Percentiles rank a stretch among this genome's conserved stretches.
These are phyloP conservation scores for Paedocypris sp. DNA, from an alignment of 2,113 vertebrate species.

Conservation along the genomic window DNA sequence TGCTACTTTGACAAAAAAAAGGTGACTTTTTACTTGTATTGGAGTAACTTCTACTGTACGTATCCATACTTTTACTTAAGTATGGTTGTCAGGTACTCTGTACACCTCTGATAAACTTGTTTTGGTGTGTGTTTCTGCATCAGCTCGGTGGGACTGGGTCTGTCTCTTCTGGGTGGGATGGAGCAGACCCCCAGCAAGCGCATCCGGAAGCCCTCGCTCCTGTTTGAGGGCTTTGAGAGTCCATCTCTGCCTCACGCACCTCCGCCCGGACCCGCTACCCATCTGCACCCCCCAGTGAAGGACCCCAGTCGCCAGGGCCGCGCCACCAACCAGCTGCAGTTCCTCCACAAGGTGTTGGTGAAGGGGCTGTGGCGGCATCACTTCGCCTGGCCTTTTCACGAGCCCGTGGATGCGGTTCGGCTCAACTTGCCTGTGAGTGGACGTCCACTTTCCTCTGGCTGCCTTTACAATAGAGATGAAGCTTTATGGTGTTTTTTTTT, in stretches of 20 bases:
- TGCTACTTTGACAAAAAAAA: too few species aligned
- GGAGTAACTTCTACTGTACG: too few species aligned
- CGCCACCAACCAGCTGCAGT: conserved; percentile 86
- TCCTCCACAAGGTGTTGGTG: conserved; percentile 79
- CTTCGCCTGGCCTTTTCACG: conserved; percentile 89
- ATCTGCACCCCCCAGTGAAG: conserved; percentile 61
- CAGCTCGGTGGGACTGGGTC: conserved; percentile 50
- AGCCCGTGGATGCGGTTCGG: conserved; percentile 79
- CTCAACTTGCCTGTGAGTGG: conserved; percentile 63
- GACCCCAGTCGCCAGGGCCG: conserved; percentile 72
- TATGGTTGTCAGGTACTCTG: too few species aligned
- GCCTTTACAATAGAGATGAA: too few species aligned
- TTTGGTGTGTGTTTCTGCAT: not conserved
- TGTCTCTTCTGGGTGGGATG: conserved; percentile 45
- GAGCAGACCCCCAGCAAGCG: conserved; percentile 72
- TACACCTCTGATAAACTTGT: too few species aligned
- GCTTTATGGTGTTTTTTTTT: too few species aligned
- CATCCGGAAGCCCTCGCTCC: conserved; percentile 83
- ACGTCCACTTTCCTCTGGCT: not conserved
- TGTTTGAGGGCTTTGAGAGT: conserved; percentile 87
- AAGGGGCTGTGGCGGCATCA: conserved; percentile 87
- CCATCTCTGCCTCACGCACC: conserved; percentile 62
- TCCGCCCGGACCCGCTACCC: conserved; percentile 49
- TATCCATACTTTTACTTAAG: too few species aligned
- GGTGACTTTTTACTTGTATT: too few species aligned